Conservation (phyloP, 1,140 invertebrate species). For the Triops cancriformis region DNA sequence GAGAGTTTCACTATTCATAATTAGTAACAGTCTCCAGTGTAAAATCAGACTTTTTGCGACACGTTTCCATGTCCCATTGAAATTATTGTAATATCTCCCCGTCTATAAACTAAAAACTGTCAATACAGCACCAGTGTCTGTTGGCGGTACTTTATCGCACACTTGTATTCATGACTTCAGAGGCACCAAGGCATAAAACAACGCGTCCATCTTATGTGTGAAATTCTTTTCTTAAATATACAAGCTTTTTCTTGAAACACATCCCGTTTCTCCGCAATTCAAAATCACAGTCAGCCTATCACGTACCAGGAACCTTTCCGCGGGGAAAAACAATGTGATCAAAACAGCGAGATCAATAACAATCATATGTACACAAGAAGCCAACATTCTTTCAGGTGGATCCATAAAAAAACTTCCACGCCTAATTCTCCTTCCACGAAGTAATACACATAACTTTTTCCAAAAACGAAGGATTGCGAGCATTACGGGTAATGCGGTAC, state of each 20-base stretch:
- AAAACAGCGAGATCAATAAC: background rate
- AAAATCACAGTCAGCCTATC: slow-evolving; percentile 10
- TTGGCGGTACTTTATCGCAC: background rate
- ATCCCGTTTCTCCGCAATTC: background rate
- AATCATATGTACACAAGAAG: background rate
- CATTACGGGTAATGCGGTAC: slow-evolving; percentile 19
- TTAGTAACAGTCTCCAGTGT: too few species aligned
- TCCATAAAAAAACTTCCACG: background rate
- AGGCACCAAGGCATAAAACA: background rate
- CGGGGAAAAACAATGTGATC: background rate
- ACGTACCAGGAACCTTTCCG: slow-evolving; percentile 4
- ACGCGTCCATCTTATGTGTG: background rate
- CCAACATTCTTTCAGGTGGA: background rate
- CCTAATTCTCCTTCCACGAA: slow-evolving; percentile 21
- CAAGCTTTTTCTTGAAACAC: background rate
- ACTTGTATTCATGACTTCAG: background rate
- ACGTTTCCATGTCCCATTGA: too few species aligned
- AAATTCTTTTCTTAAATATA: background rate
- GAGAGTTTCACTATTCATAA: too few species aligned
- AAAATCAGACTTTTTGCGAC: too few species aligned
- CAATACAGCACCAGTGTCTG: background rate
- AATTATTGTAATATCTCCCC: too few species aligned
- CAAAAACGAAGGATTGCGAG: slow-evolving; percentile 18
- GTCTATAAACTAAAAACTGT: too few species aligned
- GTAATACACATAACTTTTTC: slow-evolving; percentile 27